Percentiles rank a stretch among this genome's conserved stretches.
These are phyloP conservation scores for Cottoperca gobio DNA, from an alignment of 2,797 vertebrate genomes.

Conservation along the genomic window DNA sequence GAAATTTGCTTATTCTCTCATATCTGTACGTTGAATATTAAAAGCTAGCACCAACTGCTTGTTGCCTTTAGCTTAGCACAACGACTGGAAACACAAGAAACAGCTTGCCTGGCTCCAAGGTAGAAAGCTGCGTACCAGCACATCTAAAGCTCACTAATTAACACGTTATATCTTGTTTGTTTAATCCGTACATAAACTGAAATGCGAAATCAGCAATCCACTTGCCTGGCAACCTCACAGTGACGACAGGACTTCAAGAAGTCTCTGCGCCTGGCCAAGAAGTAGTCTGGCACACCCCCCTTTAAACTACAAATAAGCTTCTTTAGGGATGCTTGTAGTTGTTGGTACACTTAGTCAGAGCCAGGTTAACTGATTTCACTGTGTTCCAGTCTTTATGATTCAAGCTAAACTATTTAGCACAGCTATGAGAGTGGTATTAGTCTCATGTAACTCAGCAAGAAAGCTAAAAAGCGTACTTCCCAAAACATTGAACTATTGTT, in stretches of 20 bases:
- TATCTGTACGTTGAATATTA: no score
- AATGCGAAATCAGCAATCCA: background rate
- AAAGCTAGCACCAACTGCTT: fast-evolving
- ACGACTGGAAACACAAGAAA: no score
- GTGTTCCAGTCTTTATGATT: background rate
- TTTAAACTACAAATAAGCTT: background rate
- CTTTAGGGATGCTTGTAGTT: background rate
- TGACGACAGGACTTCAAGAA: background rate
- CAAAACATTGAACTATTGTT: background rate
- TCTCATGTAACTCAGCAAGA: background rate
- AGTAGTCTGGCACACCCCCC: background rate
- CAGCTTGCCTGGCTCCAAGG: background rate
- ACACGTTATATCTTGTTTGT: slow-evolving; percentile 7
- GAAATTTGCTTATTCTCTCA: background rate
- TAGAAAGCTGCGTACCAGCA: no score
- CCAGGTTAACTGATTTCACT: no score
- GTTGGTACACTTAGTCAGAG: background rate
- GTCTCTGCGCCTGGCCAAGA: background rate
- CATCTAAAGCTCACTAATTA: no score
- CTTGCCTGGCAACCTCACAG: background rate
- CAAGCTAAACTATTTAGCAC: background rate
- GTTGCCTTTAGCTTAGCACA: no score
- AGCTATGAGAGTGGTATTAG: background rate
- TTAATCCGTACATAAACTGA: slow-evolving; percentile 15
- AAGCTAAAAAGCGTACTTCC: background rate